A percentile compares a stretch with the other conserved stretches of the same genome.
Conservation (phyloP, 1,140 invertebrate species). For the Rhagoletis pomonella region DNA sequence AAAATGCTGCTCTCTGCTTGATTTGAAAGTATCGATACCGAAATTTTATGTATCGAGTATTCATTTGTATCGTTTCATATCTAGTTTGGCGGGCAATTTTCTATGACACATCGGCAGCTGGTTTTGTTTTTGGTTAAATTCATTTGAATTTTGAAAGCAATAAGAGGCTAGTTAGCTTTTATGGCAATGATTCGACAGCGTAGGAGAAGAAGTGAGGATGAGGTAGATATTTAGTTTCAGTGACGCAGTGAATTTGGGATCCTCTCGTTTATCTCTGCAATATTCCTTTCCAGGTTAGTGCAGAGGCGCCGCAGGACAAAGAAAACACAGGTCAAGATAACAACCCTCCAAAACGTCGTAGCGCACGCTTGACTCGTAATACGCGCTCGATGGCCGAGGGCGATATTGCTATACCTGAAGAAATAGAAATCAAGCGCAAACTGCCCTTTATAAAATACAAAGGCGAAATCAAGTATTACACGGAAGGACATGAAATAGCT, state of each 20-base stretch:
- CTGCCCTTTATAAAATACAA: slow-evolving; percentile 74
- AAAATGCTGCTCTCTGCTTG: too few relatives aligned
- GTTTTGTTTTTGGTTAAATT: background rate
- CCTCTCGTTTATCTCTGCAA: background rate
- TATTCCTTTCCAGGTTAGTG: background rate
- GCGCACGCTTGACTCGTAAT: slow-evolving; percentile 64
- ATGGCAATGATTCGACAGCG: background rate
- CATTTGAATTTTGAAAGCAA: background rate
- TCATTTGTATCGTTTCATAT: too few relatives aligned
- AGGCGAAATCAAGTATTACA: slow-evolving; percentile 76
- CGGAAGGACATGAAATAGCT: slow-evolving; percentile 76
- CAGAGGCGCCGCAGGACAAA: background rate
- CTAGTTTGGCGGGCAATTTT: background rate
- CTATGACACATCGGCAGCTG: background rate
- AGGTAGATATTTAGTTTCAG: background rate
- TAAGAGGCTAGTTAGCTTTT: background rate
- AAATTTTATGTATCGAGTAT: too few relatives aligned
- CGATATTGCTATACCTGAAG: slow-evolving; percentile 60
- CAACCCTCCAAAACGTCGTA: slow-evolving; percentile 70
- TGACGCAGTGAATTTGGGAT: background rate
- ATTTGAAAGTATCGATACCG: too few relatives aligned
- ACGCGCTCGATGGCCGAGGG: slow-evolving; percentile 67
- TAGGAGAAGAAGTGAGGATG: background rate
- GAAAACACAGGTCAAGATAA: slow-evolving; percentile 58
- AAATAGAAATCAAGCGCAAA: slow-evolving; percentile 60